Evolutionary conservation across 1,140 invertebrate genomes (phyloP).

Genomic region (Trichomalopsis sarcophagae): DNA sequence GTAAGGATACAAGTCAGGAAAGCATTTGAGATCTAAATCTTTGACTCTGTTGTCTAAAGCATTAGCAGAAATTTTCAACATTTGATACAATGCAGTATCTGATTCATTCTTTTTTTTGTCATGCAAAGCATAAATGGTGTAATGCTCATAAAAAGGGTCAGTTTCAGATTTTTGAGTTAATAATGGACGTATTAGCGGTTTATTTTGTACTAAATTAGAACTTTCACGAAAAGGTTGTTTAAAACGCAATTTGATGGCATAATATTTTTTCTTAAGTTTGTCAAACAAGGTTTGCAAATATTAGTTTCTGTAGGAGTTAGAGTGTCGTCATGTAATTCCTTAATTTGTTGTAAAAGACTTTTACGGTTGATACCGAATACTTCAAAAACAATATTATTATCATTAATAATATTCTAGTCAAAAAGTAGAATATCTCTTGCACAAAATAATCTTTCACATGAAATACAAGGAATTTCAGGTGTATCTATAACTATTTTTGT

Average conservation of each 20-base stretch:
- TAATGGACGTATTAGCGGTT: neutral
- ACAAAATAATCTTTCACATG: constrained; percentile 57
- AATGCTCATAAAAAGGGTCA: constrained; percentile 45
- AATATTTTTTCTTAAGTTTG: constrained; percentile 43
- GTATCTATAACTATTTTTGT: constrained; percentile 28
- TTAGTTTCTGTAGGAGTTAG: constrained; percentile 35
- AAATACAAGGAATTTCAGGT: constrained; percentile 52
- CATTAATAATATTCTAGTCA: constrained; percentile 18
- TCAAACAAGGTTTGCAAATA: constrained; percentile 54
- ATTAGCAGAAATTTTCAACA: constrained; percentile 61
- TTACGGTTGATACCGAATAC: constrained; percentile 31
- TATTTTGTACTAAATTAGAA: neutral
- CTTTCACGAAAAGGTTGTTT: neutral
- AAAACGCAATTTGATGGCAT: constrained; percentile 25
- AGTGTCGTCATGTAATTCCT: neutral
- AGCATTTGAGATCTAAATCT: constrained; percentile 61
- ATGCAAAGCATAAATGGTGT: constrained; percentile 22
- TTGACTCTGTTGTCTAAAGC: constrained; percentile 53
- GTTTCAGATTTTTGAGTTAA: constrained; percentile 59
- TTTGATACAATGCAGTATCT: constrained; percentile 63
- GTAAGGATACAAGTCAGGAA: constrained; percentile 57
- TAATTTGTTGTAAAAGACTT: constrained; percentile 42
- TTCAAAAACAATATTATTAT: constrained; percentile 29
- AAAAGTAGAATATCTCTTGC: constrained; percentile 46
- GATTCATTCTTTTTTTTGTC: constrained; percentile 30